Base-by-base conservation (phyloP, 2,888 invertebrate species). In the Blera fallax region DNA sequence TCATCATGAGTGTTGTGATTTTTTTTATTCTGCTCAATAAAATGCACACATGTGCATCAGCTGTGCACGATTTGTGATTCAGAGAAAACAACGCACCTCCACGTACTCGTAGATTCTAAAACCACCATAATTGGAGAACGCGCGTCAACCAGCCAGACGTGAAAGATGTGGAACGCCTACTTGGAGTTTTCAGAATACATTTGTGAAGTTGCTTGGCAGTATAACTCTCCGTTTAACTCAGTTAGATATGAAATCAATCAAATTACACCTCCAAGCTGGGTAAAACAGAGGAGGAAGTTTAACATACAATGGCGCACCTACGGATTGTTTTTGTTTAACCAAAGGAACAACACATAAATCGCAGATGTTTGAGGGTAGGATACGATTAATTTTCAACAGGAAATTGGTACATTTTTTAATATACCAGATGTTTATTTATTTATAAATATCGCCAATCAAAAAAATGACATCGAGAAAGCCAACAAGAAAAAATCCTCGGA, bases 191-290 rank as follows among this genome's bases (percentile, higher is more conserved):
- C 24, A 24, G 24, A 24, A 24, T 4, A 24, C 24, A 24, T 24
- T 24, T 24, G 24, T n/a, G n/a, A n/a, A n/a, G 8, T 34, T 3
- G 8, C 11, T 18, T 37, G 37, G 21, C 21, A 3, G 7, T 11
- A 34, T 56, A 21, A 58, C 34, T 37, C 37, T 5, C 58, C 18
- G 27, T 18, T 16, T 43, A 18, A 16, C 43, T 43, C 29, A 3
- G 56, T 56, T 56, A 34, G 16, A 34, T n/a, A n/a, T 58, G 18
- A 21, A 58, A 58, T 37, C 58, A 37, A 58, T 58, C 58, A 37
- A 18, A 37, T 34, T 18, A 37, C 58, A 58, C 56, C 56, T 56
- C 32, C 56, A 34, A 56, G 21, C 29, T 8, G n/a, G 21, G 48
- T 4, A 14, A 7, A 6, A 48, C 34, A 34, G 34, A 34, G 21